Evolutionary conservation across 2,888 invertebrate species (phyloP).

Genomic region (Drosophila demipolita): DNA sequence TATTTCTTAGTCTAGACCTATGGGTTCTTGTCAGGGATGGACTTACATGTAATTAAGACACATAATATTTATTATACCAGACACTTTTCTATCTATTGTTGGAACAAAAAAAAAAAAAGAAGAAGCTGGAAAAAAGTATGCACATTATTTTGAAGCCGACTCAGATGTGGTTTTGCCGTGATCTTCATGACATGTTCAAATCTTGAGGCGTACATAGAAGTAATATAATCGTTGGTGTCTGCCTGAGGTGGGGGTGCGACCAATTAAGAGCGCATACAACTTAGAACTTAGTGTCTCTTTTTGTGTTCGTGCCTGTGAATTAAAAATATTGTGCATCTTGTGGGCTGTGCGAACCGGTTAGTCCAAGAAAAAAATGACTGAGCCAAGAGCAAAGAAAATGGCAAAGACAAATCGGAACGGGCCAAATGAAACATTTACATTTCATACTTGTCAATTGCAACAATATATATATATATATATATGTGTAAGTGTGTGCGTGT

Average conservation of each 20-base stretch:
- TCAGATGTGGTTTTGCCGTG: neutral
- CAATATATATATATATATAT: neutral
- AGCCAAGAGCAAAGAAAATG: neutral
- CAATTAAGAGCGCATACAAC: neutral
- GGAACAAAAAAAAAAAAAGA: neutral
- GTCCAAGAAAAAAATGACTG: conserved; percentile 9
- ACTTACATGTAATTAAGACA: neutral
- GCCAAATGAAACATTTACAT: conserved; percentile 12
- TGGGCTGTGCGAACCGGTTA: conserved; percentile 39
- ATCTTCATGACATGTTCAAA: neutral
- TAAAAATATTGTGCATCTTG: conserved; percentile 13
- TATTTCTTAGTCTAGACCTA: neutral
- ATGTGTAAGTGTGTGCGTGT: neutral
- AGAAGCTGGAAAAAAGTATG: neutral
- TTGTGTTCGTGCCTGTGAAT: conserved; percentile 10
- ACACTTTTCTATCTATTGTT: neutral
- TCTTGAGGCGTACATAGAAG: neutral
- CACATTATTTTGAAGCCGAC: neutral
- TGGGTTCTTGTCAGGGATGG: too few relatives aligned
- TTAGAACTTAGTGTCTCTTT: neutral
- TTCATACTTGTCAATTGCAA: conserved; percentile 5
- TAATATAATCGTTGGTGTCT: neutral
- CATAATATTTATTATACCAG: neutral
- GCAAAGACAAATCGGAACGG: conserved; percentile 6
- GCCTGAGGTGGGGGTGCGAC: neutral